A percentile compares a stretch with the other conserved stretches of the same genome.
Evolutionary conservation across 2,113 vertebrate species (phyloP).

Genomic region (Lota lota): DNA sequence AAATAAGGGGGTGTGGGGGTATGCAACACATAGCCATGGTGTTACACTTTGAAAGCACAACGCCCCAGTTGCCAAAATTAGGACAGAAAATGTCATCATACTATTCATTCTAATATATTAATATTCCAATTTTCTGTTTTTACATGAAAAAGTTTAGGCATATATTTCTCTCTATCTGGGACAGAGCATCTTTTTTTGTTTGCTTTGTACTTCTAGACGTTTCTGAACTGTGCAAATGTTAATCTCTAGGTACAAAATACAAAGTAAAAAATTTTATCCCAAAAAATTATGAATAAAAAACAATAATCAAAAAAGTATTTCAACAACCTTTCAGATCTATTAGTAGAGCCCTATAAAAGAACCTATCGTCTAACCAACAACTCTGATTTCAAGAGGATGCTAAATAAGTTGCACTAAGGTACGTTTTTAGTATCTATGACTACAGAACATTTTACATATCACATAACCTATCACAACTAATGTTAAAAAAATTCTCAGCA

Average conservation of each 20-base stretch:
- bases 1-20: too few relatives aligned
- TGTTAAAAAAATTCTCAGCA: too few relatives aligned
- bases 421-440: background rate
- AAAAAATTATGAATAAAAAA: background rate
- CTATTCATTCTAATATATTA: too few relatives aligned
- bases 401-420: background rate
- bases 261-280: background rate
- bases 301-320: constrained; percentile 42
- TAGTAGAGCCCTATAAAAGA: too few relatives aligned
- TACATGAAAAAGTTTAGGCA: background rate
- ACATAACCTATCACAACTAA: too few relatives aligned
- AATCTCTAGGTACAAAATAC: constrained; percentile 42
- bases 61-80: constrained; percentile 30
- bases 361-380: too few relatives aligned
- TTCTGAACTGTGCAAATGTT: constrained; percentile 73
- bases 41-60: constrained; percentile 23
- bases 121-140: constrained; percentile 23
- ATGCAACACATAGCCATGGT: constrained; percentile 37
- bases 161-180: constrained; percentile 21
- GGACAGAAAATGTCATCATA: constrained; percentile 43
- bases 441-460: too few relatives aligned
- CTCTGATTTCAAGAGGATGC: too few relatives aligned
- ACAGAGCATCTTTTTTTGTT: constrained; percentile 50
- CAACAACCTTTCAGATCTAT: background rate
- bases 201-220: constrained; percentile 33